A percentile compares a stretch with the other conserved stretches of the same genome.
These are phyloP conservation scores for Limenitis arthemis DNA, from an alignment of 2,888 invertebrate genomes.

Conservation along the genomic window DNA sequence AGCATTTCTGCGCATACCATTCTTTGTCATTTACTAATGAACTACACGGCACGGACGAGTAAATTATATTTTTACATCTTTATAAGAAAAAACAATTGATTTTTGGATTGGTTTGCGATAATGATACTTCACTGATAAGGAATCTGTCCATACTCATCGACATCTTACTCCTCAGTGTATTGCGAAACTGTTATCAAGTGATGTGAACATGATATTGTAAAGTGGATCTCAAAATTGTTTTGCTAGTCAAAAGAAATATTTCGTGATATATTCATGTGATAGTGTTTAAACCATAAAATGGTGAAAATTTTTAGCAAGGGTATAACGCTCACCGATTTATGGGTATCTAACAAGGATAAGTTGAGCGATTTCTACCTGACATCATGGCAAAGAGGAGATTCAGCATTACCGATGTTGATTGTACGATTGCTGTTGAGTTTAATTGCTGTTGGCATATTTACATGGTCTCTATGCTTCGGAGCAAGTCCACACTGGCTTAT, in stretches of 20 bases:
- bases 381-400: conserved; percentile 61
- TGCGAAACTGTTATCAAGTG: conserved; percentile 31
- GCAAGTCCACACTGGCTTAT: conserved; percentile 43
- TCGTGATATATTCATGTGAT: conserved; percentile 3
- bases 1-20: not conserved
- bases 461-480: conserved; percentile 44
- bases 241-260: not conserved
- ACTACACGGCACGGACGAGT: not conserved
- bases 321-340: conserved; percentile 44
- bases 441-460: conserved; percentile 39
- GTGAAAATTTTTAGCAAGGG: conserved; percentile 55
- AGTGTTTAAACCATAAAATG: conserved; percentile 31
- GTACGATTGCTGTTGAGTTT: conserved; percentile 39
- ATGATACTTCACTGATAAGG: conserved; percentile 39
- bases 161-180: conserved; percentile 28
- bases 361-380: conserved; percentile 55
- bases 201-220: not conserved
- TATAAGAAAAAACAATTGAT: conserved; percentile 7
- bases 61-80: not conserved
- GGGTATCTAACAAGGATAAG: conserved; percentile 52
- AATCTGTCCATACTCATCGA: conserved; percentile 17
- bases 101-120: conserved; percentile 27
- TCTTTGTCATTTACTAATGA: not conserved
- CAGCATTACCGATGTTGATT: conserved; percentile 47
- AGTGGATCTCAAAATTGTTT: not conserved